phyloP scores from a whole-genome alignment of 2,888 invertebrate species.

The Noctua janthe region DNA sequence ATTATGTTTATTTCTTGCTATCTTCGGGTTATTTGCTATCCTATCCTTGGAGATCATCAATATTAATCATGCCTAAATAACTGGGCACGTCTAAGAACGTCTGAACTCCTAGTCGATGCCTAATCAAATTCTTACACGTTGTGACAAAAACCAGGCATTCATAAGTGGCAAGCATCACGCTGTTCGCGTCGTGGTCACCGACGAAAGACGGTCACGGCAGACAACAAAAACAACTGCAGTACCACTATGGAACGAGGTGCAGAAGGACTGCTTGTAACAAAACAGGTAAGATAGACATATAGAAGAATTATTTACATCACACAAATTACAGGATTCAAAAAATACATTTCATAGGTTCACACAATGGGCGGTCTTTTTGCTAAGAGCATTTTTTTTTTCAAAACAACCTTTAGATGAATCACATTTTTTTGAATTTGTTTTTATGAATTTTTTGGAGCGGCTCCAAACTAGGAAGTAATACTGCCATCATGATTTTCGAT shows the following conservation, averaged over 20 bases:
- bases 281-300: too few species aligned
- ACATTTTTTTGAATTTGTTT: too few species aligned
- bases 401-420: too few species aligned
- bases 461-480: too few species aligned
- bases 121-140: conserved; percentile 61
- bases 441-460: too few species aligned
- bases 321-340: too few species aligned
- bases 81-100: conserved; percentile 22
- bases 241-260: not conserved
- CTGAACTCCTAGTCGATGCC: conserved; percentile 30
- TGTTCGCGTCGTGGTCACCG: conserved; percentile 63
- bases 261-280: conserved; percentile 25
- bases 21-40: conserved; percentile 25
- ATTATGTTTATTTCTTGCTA: not conserved
- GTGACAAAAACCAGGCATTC: conserved; percentile 59
- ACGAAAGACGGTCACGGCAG: conserved; percentile 59
- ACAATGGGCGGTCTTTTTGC: too few species aligned
- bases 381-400: too few species aligned
- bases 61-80: conserved; percentile 45
- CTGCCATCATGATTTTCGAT: not conserved
- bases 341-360: too few species aligned
- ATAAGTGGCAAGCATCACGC: conserved; percentile 71
- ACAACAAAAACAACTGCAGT: conserved; percentile 52
- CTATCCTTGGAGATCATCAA: conserved; percentile 25
- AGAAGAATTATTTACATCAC: too few species aligned